phyloP scores from a whole-genome alignment of 1,140 invertebrate genomes.

The Lysiphlebus fabarum region DNA sequence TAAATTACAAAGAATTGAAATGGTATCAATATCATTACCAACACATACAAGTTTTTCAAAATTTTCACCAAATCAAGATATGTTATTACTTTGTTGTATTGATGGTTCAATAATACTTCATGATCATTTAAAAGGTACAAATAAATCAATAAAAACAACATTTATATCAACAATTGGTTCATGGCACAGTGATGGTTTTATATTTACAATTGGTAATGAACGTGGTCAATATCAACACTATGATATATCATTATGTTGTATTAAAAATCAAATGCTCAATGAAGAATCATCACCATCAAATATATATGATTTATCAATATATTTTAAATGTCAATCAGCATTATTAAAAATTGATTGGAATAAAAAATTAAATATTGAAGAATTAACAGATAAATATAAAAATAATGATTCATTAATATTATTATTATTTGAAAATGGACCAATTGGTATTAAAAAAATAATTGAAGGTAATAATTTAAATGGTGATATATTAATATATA shows the following conservation, averaged over 20 bases:
- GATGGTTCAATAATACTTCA: slow-evolving; percentile 75
- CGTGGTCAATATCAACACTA: slow-evolving; percentile 75
- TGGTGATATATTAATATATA: slow-evolving; percentile 61
- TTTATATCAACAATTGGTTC: slow-evolving; percentile 69
- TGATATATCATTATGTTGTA: slow-evolving; percentile 66
- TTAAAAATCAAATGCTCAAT: slow-evolving; percentile 66
- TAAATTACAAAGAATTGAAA: slow-evolving; percentile 65
- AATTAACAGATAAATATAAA: slow-evolving; percentile 50
- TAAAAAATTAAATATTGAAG: slow-evolving; percentile 56
- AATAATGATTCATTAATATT: slow-evolving; percentile 56
- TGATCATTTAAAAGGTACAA: slow-evolving; percentile 63
- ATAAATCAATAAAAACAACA: slow-evolving; percentile 61
- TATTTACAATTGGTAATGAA: slow-evolving; percentile 69
- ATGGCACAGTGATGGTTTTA: slow-evolving; percentile 70
- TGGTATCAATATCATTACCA: slow-evolving; percentile 69
- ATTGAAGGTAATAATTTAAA: slow-evolving; percentile 52
- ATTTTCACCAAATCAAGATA: slow-evolving; percentile 69
- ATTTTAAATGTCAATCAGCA: slow-evolving; percentile 64
- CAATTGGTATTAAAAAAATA: slow-evolving; percentile 51
- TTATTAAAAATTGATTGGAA: slow-evolving; percentile 59
- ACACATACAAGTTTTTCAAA: slow-evolving; percentile 66
- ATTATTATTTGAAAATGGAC: slow-evolving; percentile 62
- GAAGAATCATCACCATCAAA: slow-evolving; percentile 65
- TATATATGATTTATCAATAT: slow-evolving; percentile 67
- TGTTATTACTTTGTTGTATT: slow-evolving; percentile 70